These are phyloP conservation scores for Solenopsis fugax DNA, from an alignment of 1,140 invertebrate genomes.

Conservation along the genomic window DNA sequence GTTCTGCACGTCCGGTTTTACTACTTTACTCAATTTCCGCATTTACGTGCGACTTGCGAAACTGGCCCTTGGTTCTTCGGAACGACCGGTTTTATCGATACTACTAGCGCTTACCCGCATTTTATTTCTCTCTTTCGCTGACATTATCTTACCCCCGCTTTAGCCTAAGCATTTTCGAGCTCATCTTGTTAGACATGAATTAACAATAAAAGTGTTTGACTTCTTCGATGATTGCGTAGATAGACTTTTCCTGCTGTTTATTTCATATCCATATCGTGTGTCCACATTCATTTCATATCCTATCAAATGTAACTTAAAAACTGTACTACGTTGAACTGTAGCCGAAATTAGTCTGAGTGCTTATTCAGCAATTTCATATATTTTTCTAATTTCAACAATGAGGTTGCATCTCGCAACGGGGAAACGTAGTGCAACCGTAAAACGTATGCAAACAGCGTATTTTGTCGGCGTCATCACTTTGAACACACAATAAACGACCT, in stretches of 20 bases:
- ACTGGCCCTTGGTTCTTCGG: conserved; percentile 31
- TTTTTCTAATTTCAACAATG: conserved; percentile 12
- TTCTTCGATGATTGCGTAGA: background rate
- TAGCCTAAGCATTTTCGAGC: background rate
- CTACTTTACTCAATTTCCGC: conserved; percentile 36
- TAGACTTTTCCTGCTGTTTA: background rate
- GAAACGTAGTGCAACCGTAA: background rate
- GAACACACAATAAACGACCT: background rate
- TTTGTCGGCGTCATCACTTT: background rate
- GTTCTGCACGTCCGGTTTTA: conserved; percentile 45
- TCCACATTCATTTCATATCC: background rate
- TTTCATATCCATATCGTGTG: too few relatives aligned
- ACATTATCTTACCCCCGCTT: background rate
- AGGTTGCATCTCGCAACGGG: background rate
- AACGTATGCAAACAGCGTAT: background rate
- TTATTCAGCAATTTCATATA: background rate
- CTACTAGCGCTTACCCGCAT: conserved; percentile 2
- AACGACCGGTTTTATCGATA: conserved; percentile 51
- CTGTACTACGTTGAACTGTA: background rate
- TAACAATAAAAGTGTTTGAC: background rate
- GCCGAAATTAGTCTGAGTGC: background rate
- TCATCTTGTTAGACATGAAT: conserved; percentile 10
- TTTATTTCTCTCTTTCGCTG: conserved; percentile 23
- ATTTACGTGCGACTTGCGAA: conserved; percentile 50
- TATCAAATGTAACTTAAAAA: background rate